Evolutionary conservation across 2,888 invertebrate genomes (phyloP), one percentile per base, ranked within the genome.

Genomic region (Ametastegia equiseti): DNA sequence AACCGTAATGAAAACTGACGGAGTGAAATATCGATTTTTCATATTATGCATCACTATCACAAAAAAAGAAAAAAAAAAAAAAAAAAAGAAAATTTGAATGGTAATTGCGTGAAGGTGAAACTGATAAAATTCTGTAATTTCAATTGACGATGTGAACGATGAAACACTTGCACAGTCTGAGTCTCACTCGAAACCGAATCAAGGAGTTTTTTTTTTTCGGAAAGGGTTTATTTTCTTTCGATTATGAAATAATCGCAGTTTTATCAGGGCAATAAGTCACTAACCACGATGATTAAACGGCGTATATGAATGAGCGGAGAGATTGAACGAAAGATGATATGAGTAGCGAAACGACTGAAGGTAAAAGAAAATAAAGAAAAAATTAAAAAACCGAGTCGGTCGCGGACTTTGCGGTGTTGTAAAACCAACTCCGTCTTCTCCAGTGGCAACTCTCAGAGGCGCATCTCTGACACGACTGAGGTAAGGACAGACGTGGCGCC

Each of bases 391-490:
- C 1, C n/a, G 71, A 71, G 75, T 54, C 75, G 75, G 75, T 75
- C 57, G 54, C 71, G 36, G 54, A 54, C 75, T 54, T 33, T 45
- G 60, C 27, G 57, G 57, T 63, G 63, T 42, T 39, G 78, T 63
- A 63, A 60, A 60, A 77, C 60, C 60, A 60, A 75, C 75, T 75
- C 75, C 78, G 78, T 78, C 60, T 78, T 60, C 60, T 60, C 78
- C 78, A 78, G 78, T 42, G 78, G 78, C 7, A 78, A 57, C 60
- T 78, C 78, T 78, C 78, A 78, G 85, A 86, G 87, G 86, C 87
- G 84, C 88, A 90, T 89, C 90, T 89, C 89, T 86, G 86, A 86
- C 86, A 84, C 86, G 88, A 90, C 90, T 91, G 91, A 88, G 86
- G 86, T 23, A 63, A 69, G 71, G 81, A 81, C 78, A 77, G 81